Base-by-base conservation (phyloP, 1,140 invertebrate species). In the Drosophila asahinai region DNA sequence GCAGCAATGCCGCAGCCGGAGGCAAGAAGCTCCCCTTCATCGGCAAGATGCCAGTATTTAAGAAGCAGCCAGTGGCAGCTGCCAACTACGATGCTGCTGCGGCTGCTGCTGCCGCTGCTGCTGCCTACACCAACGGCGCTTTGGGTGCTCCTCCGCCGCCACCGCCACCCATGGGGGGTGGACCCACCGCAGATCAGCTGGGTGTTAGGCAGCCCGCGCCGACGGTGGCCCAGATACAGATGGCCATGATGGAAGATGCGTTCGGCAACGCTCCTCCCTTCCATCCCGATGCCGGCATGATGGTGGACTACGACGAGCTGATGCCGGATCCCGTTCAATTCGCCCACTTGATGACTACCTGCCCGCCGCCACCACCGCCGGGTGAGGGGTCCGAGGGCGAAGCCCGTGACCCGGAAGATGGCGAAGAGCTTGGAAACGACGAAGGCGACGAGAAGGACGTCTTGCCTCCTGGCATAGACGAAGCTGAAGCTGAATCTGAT, bases 1-100 rank as follows among this genome's bases (percentile, higher is more conserved):
- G 43, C 3, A 65, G 25, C 52, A 57, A 38, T 17, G 49, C 65
- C 6, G 63, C 73, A 5, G 54, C 82, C 3, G 62, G 63, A 7
- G 91, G 83, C 48, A 94, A 95, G n/a, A 96, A 96, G 78, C 77
- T 96, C 38, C 95, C 95, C 0, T 96, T 96, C 65, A 96, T 96
- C 54, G 96, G 95, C 1, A 93, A 95, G 77, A 94, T 96, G 93
- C 96, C 95, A 2, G 84, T 96, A 42, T 95, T 96, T 55, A 96
- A 96, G 74, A 96, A 96, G 57, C 94, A 95, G 55, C 78, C 81
- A 2, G 11, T 55, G 14, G 58, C 64, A 15, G 19, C 67, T 7
- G 33, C 61, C 8, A 40, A 15, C n/a, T 77, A 77, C 19, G 75
- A 78, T 3, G 30, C 49, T 14, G 30, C 51, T 5, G 17, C 47